Evolutionary conservation across 2,888 invertebrate species (phyloP).

Genomic region (Alviniconcha strummeri): DNA sequence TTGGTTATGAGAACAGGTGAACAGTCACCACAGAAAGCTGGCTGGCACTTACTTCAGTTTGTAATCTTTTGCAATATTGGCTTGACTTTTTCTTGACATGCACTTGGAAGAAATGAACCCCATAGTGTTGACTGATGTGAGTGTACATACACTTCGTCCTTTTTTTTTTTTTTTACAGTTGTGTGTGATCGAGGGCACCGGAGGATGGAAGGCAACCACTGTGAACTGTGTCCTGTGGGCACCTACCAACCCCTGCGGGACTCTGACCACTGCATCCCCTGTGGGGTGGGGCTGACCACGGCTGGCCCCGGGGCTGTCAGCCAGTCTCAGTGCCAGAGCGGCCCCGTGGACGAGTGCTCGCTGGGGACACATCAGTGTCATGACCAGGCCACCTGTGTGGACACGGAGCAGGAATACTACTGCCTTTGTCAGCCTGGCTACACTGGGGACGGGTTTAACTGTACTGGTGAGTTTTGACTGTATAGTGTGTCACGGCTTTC

Average conservation of each 20-base stretch:
- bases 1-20: too few species aligned
- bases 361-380: slow-evolving; percentile 51
- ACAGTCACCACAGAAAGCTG: too few species aligned
- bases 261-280: slow-evolving; percentile 50
- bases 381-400: slow-evolving; percentile 47
- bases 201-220: slow-evolving; percentile 44
- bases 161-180: slow-evolving; percentile 41
- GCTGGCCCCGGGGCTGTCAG: slow-evolving; percentile 44
- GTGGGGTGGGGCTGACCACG: slow-evolving; percentile 55
- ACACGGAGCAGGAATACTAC: slow-evolving; percentile 44
- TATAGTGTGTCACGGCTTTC: too few species aligned
- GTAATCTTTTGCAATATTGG: too few species aligned
- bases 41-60: too few species aligned
- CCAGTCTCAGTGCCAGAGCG: slow-evolving; percentile 45
- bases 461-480: slow-evolving; percentile 44
- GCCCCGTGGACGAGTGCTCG: slow-evolving; percentile 54
- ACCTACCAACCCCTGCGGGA: slow-evolving; percentile 54
- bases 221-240: slow-evolving; percentile 54
- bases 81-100: too few species aligned
- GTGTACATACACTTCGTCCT: too few species aligned
- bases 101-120: too few species aligned
- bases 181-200: slow-evolving; percentile 53
- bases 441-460: slow-evolving; percentile 49
- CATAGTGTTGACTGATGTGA: too few species aligned
- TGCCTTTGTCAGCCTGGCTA: slow-evolving; percentile 57